Conservation (phyloP, 2,888 invertebrate species). For the Alentia gelatinosa region DNA sequence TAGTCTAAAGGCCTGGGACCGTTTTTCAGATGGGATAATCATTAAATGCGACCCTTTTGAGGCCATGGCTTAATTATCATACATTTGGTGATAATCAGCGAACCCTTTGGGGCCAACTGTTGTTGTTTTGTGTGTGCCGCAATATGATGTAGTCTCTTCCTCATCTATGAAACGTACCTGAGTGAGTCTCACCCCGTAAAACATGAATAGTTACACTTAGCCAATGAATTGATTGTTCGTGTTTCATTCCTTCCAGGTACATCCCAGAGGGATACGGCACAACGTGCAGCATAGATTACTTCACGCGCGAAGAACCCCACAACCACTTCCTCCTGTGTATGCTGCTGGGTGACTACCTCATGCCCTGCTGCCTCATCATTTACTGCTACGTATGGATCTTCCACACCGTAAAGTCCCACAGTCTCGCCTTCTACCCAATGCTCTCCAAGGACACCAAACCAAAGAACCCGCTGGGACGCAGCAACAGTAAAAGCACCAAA, state of each 20-base stretch:
- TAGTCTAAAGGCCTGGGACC: too few species aligned
- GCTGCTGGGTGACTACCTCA: slow-evolving; percentile 40
- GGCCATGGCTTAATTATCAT: too few species aligned
- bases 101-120: too few species aligned
- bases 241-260: slow-evolving; percentile 7
- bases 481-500: background rate
- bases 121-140: too few species aligned
- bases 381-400: slow-evolving; percentile 2
- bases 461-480: background rate
- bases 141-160: too few species aligned
- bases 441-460: background rate
- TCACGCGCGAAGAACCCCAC: background rate
- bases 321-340: slow-evolving; percentile 28
- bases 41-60: too few species aligned
- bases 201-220: too few species aligned
- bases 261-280: slow-evolving; percentile 46
- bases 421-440: background rate
- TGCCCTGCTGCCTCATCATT: background rate
- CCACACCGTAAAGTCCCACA: background rate
- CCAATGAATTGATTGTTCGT: background rate
- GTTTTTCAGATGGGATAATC: too few species aligned
- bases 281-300: slow-evolving; percentile 45
- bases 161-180: too few species aligned
- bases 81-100: too few species aligned
- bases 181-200: too few species aligned